Conservation (phyloP, 2,888 invertebrate species). For the Cheilosia impressa region DNA sequence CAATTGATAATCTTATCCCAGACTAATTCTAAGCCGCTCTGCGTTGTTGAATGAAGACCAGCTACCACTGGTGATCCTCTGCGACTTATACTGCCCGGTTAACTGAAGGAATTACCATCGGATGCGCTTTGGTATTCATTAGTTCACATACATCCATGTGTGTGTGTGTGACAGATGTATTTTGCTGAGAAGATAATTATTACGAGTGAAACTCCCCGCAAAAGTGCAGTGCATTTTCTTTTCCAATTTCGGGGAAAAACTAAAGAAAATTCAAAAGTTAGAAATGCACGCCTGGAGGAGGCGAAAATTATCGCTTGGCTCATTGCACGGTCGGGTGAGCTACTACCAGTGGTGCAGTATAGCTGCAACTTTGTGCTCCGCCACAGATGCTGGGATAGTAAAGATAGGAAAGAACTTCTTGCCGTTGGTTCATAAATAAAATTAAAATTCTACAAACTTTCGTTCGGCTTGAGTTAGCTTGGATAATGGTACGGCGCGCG, state of each 20-base stretch:
- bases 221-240: conserved; percentile 24
- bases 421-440: conserved; percentile 70
- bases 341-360: conserved; percentile 15
- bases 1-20: conserved; percentile 63
- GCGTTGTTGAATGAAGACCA: conserved; percentile 28
- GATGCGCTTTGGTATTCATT: not conserved
- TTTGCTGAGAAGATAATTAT: not conserved
- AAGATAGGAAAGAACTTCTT: conserved; percentile 43
- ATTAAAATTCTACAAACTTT: conserved; percentile 73
- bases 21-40: conserved; percentile 27
- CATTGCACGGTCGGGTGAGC: conserved; percentile 52
- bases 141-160: not conserved
- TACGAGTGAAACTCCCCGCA: conserved; percentile 30
- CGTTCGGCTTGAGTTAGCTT: conserved; percentile 68
- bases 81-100: not conserved
- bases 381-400: conserved; percentile 49
- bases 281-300: conserved; percentile 21
- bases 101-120: not conserved
- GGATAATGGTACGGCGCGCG: conserved; percentile 52
- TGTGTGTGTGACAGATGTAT: not conserved
- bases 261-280: not conserved
- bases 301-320: conserved; percentile 51
- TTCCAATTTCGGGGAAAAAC: not conserved
- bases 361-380: conserved; percentile 28
- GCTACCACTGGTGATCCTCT: conserved; percentile 6